These are phyloP conservation scores for Furcula furcula DNA, from an alignment of 2,888 invertebrate genomes.

Conservation along the genomic window DNA sequence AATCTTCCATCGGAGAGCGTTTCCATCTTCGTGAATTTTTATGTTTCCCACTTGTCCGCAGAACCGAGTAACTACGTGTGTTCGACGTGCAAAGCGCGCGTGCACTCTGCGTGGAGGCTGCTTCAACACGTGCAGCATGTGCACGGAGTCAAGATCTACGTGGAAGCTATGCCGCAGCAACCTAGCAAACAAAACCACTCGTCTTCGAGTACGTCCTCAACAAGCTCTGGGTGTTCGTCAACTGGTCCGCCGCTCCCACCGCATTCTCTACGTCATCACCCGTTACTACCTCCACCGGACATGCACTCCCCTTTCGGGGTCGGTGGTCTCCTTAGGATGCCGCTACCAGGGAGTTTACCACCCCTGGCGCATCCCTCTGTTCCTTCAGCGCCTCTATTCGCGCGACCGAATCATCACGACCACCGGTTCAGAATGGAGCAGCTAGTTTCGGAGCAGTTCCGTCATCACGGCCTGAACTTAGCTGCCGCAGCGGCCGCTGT, in stretches of 20 bases:
- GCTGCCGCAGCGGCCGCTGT: constrained; percentile 89
- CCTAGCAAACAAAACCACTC: constrained; percentile 80
- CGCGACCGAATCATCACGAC: constrained; percentile 88
- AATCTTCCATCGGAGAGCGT: constrained; percentile 65
- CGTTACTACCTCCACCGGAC: constrained; percentile 86
- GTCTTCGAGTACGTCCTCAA: constrained; percentile 80
- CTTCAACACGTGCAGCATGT: constrained; percentile 97
- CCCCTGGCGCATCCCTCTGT: constrained; percentile 86
- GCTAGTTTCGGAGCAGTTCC: constrained; percentile 90
- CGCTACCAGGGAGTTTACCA: constrained; percentile 84
- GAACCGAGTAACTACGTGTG: constrained; percentile 98
- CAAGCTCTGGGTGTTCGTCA: constrained; percentile 79
- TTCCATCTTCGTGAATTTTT: constrained; percentile 41
- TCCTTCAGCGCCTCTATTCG: constrained; percentile 88
- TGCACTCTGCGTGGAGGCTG: constrained; percentile 96
- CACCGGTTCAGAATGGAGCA: constrained; percentile 93
- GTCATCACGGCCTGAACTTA: constrained; percentile 89
- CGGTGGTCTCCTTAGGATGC: constrained; percentile 87
- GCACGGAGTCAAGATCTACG: constrained; percentile 96
- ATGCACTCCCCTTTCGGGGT: constrained; percentile 89
- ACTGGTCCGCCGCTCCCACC: constrained; percentile 81
- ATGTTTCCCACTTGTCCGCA: constrained; percentile 73
- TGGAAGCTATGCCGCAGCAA: constrained; percentile 81
- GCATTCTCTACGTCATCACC: constrained; percentile 85
- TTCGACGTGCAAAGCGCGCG: constrained; percentile 94